Evolutionary conservation across 1,140 invertebrate species (phyloP), one percentile per base, ranked within the genome.

Genomic region (Lanistes nyassanus): DNA sequence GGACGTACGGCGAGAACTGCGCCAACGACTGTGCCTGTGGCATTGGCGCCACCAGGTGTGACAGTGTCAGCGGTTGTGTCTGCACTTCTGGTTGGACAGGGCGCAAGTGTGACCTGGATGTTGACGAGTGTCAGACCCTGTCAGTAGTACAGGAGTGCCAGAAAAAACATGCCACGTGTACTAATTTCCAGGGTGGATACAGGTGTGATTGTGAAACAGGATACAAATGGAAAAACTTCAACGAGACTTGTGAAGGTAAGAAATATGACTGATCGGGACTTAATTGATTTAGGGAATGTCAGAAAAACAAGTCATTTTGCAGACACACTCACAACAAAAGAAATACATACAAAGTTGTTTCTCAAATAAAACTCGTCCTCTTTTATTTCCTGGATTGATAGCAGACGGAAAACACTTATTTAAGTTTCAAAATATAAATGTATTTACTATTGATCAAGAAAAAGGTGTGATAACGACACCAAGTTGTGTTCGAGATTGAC

Each of bases 71-170:
- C 13, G 74, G 74, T 23, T 76, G 74, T 69, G 34, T 70, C 47
- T 76, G 74, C 67, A 62, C 26, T 11, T 26, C n/a, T 3, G 76
- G 76, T 3, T 78, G 76, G 76, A 55, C 11, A 31, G 76, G 66
- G 3, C n/a, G 11, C 16, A 66, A 36, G 13, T 76, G 60, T 56
- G 69, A 53, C 42, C 21, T 19, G 16, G 68, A 77, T 60, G n/a
- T 77, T 19, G 51, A 77, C 39, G 76, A 77, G 55, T 77, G 76
- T 66, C 21, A 67, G 3, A 34, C n/a, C 13, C 58, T 36, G 3
- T 36, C 21, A 23, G 23, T 36, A 9, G 31, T 36, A 31, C 37
- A 31, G n/a, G 37, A 23, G 11, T 65, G 23, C 9, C 37, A 36
- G 31, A 36, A 23, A n/a, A 65, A 31, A 31, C 6, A 26, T 21